phyloP scores from a whole-genome alignment of 2,888 invertebrate species.

The Drosophila parthenogenetica region DNA sequence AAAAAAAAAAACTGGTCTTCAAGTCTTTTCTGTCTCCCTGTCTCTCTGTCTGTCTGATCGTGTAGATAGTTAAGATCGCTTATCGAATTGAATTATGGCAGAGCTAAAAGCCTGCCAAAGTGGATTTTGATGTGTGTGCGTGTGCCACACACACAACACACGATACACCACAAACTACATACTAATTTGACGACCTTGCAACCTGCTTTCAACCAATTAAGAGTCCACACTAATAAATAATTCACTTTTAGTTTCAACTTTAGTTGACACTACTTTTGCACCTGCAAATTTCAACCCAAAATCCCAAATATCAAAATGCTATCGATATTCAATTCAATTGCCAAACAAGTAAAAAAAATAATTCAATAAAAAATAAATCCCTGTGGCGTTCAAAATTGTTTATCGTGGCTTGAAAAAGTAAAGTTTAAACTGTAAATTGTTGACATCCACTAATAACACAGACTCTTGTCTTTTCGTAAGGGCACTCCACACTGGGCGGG shows the following conservation, averaged over 20 bases:
- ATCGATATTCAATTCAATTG: conserved; percentile 60
- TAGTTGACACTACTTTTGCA: conserved; percentile 26
- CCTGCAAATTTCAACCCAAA: conserved; percentile 53
- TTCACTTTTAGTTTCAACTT: conserved; percentile 37
- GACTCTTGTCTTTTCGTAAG: conserved; percentile 39
- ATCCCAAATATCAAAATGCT: conserved; percentile 69
- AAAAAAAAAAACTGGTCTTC: conserved; percentile 9
- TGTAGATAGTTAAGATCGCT: conserved; percentile 80
- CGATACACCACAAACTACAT: conserved; percentile 6
- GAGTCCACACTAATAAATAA: conserved; percentile 19
- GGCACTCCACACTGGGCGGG: conserved; percentile 57
- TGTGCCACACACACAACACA: conserved; percentile 14
- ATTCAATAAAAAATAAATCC: conserved; percentile 36
- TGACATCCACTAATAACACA: conserved; percentile 74
- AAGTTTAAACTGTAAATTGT: conserved; percentile 32
- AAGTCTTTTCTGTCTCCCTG: background rate
- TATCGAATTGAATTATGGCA: conserved; percentile 79
- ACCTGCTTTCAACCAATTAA: conserved; percentile 57
- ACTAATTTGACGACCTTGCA: conserved; percentile 68
- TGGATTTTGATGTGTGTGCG: conserved; percentile 44
- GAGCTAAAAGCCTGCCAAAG: conserved; percentile 79
- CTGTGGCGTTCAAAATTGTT: conserved; percentile 72
- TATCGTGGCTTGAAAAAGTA: conserved; percentile 69
- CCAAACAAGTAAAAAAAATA: conserved; percentile 49
- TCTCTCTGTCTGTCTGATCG: conserved; percentile 57